A percentile compares a stretch with the other conserved stretches of the same genome.
phyloP scores from a whole-genome alignment of 2,113 vertebrate genomes.

The Silurus meridionalis region DNA sequence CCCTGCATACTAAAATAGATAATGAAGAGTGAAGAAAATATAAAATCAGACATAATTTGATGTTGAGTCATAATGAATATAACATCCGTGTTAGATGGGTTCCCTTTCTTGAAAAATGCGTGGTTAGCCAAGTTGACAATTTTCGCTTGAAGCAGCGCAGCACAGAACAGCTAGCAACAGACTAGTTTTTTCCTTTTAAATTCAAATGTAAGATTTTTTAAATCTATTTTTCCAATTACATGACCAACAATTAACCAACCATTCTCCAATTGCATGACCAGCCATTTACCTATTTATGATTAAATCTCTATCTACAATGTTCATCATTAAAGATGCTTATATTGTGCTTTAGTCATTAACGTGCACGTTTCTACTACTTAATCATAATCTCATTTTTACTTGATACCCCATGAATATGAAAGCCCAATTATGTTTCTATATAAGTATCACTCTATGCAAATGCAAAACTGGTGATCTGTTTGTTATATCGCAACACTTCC shows the following conservation, averaged over 20 bases:
- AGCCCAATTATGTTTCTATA: not conserved
- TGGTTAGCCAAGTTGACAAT: slow-evolving; percentile 7
- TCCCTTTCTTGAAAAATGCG: not conserved
- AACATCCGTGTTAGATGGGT: not conserved
- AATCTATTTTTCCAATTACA: not conserved
- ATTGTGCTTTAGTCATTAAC: not conserved
- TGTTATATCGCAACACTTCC: not conserved
- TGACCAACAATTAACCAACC: not conserved
- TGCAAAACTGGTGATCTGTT: not conserved
- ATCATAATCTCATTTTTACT: not conserved
- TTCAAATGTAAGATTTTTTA: not conserved
- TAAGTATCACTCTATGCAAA: not conserved
- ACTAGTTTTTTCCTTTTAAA: not conserved
- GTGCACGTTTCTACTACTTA: not conserved
- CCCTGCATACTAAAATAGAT: not conserved
- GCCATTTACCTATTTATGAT: not conserved
- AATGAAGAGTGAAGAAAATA: not conserved
- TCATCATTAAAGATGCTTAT: not conserved
- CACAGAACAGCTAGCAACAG: not conserved
- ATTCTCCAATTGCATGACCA: not conserved
- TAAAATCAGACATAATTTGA: not conserved
- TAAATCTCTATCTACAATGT: not conserved
- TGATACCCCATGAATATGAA: not conserved
- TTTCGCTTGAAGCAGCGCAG: not conserved
- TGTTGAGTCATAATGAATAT: slow-evolving; percentile 11